A percentile compares a stretch with the other conserved stretches of the same genome.
Evolutionary conservation across 2,797 vertebrate species (phyloP).

Genomic region (Xenops minutus): DNA sequence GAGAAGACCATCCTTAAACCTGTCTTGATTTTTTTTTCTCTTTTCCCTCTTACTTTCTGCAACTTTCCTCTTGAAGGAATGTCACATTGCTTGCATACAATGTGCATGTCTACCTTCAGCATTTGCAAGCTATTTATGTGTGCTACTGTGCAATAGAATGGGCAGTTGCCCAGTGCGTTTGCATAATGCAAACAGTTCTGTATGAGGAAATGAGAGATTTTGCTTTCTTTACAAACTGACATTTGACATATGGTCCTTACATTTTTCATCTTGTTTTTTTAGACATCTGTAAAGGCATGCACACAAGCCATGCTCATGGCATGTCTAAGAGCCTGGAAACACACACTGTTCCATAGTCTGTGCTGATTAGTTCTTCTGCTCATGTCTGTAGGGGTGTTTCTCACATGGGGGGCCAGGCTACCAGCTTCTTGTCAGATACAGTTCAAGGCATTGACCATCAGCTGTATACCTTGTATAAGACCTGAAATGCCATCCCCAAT

Average conservation of each 20-base stretch:
- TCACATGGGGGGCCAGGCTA: neutral
- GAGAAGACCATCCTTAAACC: neutral
- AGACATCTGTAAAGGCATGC: neutral
- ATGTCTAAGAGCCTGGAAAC: neutral
- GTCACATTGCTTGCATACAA: neutral
- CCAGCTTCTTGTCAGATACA: neutral
- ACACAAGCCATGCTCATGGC: neutral
- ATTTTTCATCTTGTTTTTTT: neutral
- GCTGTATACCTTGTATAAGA: neutral
- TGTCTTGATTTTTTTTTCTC: neutral
- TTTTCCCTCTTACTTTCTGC: neutral
- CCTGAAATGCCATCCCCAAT: neutral
- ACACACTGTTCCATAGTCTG: neutral
- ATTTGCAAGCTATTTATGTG: neutral
- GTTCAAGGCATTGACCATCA: neutral
- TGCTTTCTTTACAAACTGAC: neutral
- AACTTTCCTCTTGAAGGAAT: neutral
- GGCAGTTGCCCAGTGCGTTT: neutral
- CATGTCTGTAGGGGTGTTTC: neutral
- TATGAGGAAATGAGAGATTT: neutral
- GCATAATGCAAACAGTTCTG: neutral
- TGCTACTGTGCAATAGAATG: neutral
- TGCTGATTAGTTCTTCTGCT: neutral
- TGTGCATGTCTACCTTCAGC: neutral
- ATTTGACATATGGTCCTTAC: neutral